Conservation (phyloP, 2,797 vertebrate species). For the Gobio occitaniae region DNA sequence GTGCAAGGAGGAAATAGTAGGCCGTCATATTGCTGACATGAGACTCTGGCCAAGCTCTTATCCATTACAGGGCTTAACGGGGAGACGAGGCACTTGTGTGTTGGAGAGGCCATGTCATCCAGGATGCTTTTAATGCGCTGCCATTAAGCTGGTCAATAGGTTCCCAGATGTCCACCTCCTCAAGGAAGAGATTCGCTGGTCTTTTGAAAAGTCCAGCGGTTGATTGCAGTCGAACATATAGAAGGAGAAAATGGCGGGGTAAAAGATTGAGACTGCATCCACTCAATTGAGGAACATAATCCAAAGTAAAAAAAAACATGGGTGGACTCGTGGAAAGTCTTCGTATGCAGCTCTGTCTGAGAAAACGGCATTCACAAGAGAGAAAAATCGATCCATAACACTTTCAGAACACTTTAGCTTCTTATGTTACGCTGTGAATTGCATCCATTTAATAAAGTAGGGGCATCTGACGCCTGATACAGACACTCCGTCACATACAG, state of each 20-base stretch:
- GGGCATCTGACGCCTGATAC: constrained; percentile 26
- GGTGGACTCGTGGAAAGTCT: not conserved
- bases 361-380: constrained; percentile 8
- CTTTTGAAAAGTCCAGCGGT: constrained; percentile 25
- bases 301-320: constrained; percentile 23
- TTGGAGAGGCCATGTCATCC: constrained; percentile 41
- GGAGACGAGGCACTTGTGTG: constrained; percentile 33
- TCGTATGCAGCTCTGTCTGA: constrained; percentile 18
- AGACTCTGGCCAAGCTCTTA: constrained; percentile 36
- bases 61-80: constrained; percentile 49
- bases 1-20: constrained; percentile 35
- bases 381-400: constrained; percentile 43
- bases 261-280: constrained; percentile 11
- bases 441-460: constrained; percentile 45
- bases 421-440: constrained; percentile 45
- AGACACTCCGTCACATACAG: constrained; percentile 35
- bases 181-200: constrained; percentile 4
- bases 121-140: constrained; percentile 51
- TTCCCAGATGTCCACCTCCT: constrained; percentile 59
- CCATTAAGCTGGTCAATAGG: constrained; percentile 51
- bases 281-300: constrained; percentile 25
- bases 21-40: constrained; percentile 41
- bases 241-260: not conserved
- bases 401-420: constrained; percentile 50
- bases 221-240: constrained; percentile 1